phyloP scores from a whole-genome alignment of 2,888 invertebrate species.

The Psylliodes chrysocephalus region DNA sequence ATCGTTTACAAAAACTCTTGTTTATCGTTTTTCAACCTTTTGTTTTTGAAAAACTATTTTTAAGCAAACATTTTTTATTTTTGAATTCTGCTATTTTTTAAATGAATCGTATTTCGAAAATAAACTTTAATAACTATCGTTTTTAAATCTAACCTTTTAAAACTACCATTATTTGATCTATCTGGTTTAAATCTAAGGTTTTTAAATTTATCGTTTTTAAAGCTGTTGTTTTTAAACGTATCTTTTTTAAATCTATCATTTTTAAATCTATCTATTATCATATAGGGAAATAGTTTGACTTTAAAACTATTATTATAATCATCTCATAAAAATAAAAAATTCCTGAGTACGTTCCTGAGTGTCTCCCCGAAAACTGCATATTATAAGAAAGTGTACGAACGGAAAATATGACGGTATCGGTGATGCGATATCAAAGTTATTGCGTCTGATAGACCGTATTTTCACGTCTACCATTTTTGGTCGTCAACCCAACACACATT shows the following conservation, averaged over 20 bases:
- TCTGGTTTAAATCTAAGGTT: too few relatives aligned
- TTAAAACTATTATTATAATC: neutral
- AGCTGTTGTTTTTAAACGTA: too few relatives aligned
- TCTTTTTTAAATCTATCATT: neutral
- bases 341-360: constrained; percentile 5
- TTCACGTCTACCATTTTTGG: constrained; percentile 13
- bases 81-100: too few relatives aligned
- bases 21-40: too few relatives aligned
- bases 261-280: neutral
- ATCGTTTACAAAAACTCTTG: too few relatives aligned
- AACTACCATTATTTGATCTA: too few relatives aligned
- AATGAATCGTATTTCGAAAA: too few relatives aligned
- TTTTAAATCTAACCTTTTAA: too few relatives aligned
- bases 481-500: constrained; percentile 18
- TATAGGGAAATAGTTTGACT: neutral
- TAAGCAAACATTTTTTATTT: too few relatives aligned
- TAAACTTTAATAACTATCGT: too few relatives aligned
- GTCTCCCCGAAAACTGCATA: constrained; percentile 2
- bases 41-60: too few relatives aligned
- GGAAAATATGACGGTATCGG: constrained; percentile 32
- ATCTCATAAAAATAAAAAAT: neutral
- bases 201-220: too few relatives aligned
- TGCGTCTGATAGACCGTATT: constrained; percentile 37
- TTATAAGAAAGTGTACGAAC: constrained; percentile 24
- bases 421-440: constrained; percentile 36